These are phyloP conservation scores for Rhea americana DNA, from an alignment of 2,113 vertebrate genomes.

Conservation along the genomic window DNA sequence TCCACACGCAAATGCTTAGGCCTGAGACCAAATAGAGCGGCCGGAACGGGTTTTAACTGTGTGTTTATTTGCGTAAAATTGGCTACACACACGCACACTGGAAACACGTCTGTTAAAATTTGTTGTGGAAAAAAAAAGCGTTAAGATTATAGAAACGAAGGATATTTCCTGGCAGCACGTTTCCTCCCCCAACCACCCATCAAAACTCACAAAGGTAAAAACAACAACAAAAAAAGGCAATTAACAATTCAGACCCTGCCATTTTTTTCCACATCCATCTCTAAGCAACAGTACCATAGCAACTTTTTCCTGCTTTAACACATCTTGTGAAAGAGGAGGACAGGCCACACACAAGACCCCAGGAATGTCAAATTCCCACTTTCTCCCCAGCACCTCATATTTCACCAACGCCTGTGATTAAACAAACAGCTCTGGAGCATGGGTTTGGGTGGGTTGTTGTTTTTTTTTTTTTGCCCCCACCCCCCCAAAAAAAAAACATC, in stretches of 20 bases:
- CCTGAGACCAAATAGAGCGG: not conserved
- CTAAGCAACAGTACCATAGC: conserved; percentile 81
- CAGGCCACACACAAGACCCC: not conserved
- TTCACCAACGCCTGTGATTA: not conserved
- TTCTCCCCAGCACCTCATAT: not conserved
- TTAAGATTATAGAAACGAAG: not conserved
- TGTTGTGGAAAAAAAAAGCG: accelerated
- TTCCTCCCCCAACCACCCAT: not conserved
- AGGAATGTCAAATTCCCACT: not conserved
- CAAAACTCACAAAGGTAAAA: not conserved
- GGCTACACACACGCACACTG: not conserved
- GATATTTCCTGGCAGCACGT: not conserved
- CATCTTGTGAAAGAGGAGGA: not conserved
- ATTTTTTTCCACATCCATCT: conserved; percentile 62
- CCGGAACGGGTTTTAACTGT: not conserved
- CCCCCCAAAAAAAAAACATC: not conserved
- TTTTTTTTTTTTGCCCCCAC: no score
- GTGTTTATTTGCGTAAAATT: not conserved
- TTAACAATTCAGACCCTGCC: conserved; percentile 45
- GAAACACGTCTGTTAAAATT: not conserved
- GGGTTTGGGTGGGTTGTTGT: not conserved
- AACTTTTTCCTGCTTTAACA: conserved; percentile 64
- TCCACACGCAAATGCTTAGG: not conserved
- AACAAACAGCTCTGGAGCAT: not conserved
- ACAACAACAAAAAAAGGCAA: not conserved